Percentiles rank a stretch among this genome's conserved stretches.
Evolutionary conservation across 2,797 vertebrate genomes (phyloP).

Genomic region (Sternarchorhynchus goeldii): DNA sequence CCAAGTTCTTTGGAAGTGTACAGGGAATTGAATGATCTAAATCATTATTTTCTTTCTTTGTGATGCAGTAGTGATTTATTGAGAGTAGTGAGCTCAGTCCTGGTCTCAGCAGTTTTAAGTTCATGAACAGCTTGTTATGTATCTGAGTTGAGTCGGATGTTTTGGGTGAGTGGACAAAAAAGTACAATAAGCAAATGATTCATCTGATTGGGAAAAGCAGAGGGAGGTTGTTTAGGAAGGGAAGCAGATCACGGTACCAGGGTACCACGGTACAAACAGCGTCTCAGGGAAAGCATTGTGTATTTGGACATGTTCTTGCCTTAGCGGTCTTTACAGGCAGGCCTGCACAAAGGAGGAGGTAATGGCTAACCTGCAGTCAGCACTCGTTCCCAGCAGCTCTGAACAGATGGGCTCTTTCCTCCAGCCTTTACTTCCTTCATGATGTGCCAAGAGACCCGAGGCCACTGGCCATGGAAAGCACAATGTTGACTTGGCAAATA

Average conservation of each 20-base stretch:
- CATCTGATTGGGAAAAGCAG: too few relatives aligned
- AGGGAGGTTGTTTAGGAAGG: not conserved
- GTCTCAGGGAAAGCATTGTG: not conserved
- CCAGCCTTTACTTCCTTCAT: conserved; percentile 24
- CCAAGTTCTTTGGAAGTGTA: too few relatives aligned
- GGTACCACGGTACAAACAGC: not conserved
- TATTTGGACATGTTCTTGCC: not conserved
- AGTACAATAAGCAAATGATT: too few relatives aligned
- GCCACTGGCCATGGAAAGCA: conserved; percentile 16
- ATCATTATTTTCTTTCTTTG: not conserved
- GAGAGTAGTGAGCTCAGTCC: too few relatives aligned
- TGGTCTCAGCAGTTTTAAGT: too few relatives aligned
- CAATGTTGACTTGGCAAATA: conserved; percentile 45
- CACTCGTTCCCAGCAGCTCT: not conserved
- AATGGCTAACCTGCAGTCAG: not conserved
- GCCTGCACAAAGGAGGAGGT: too few relatives aligned
- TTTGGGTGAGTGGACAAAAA: too few relatives aligned
- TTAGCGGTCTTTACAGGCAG: not conserved
- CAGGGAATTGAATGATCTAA: too few relatives aligned
- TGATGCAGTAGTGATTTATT: not conserved
- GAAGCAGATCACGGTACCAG: not conserved
- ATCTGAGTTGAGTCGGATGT: too few relatives aligned
- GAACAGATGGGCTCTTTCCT: conserved; percentile 25
- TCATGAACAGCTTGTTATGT: too few relatives aligned
- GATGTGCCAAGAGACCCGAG: conserved; percentile 13